Base-by-base conservation (phyloP, 2,113 vertebrate genomes). In the Lampris incognitus region DNA sequence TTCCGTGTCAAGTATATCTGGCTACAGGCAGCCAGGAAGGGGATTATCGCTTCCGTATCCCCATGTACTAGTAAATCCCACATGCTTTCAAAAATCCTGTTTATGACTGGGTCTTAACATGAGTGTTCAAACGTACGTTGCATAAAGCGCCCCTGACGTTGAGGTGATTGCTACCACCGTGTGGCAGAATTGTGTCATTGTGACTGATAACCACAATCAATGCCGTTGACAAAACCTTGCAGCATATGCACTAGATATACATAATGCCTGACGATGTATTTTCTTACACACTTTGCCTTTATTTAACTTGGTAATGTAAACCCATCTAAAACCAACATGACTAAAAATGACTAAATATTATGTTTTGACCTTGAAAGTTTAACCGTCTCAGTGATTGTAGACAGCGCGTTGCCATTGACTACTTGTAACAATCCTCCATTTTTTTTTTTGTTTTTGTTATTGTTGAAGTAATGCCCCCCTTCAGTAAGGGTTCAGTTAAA, bases 341-440 rank as follows among this genome's bases (percentile, higher is more conserved):
- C 52, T 2, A 59, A 2, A 49, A 50, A 7, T 39, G 55, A 0
- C 64, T 85, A n/a, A 5, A 10, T 61, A 51, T 63, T 85, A 87
- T 85, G 89, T 88, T 88, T 74, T 57, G 37, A 82, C 62, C 0
- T 8, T 77, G 40, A 71, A 74, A 66, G 41, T 48, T 56, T 69
- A 64, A 64, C 52, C n/a, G 37, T 78, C 81, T 67, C 79, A 91
- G 86, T 86, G 84, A 77, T 61, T 65, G 11, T 70, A 59, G 66
- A 84, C 74, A 86, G 80, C 86, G 85, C 71, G 84, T 68, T 24
- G 24, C 24, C 39, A 57, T 50, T 68, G 62, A 72, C 57, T 76
- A 59, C 40, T 72, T 72, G 71, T 72, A 81, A 88, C 76, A 84
- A 56, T 76, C 38, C 85, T 83, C 71, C 49, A 79, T 48, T 56